Base-by-base conservation (phyloP, 2,797 vertebrate genomes). In the Choloepus didactylus region DNA sequence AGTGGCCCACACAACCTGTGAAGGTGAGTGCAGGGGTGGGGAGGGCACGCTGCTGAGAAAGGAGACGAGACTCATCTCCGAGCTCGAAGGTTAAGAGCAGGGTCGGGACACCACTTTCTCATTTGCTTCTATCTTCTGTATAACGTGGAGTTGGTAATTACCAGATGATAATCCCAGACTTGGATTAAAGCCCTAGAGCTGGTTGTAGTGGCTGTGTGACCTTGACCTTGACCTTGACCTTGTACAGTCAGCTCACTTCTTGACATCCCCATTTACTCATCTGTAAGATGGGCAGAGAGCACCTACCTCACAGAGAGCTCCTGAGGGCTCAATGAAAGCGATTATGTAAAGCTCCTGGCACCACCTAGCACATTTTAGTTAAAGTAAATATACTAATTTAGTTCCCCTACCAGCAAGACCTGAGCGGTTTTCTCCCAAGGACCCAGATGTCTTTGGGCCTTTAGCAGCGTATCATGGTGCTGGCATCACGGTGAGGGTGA, bases 241-340 rank as follows among this genome's bases (percentile, higher is more conserved):
- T 44, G 4, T 21, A 27, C 11, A 49, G 38, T 73, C 29, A 46
- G 35, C 35, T 80, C 14, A 54, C 93, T 69, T 83, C 56, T 89
- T 79, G 15, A 31, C 21, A 59, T 87, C 41, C 92, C 69, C 67
- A 56, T 79, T 85, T 94, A 73, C 23, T 92, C n/a, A n/a, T 64
- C 41, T 18, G 56, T 81, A 60, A 60, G 9, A 56, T 9, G 51
- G 56, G 10, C 59, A 76, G 21, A 82, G 49, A 62, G 79, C n/a
- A 7, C 46, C 66, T 86, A 19, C 25, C 62, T 91, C 11, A 0
- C 59, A 76, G 21, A 82, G 49, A 62, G 79, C n/a, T 9, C 46
- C 66, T 86, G 69, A 88, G 6, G 29, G 79, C 49, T 38, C 46
- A 84, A 59, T 38, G 9, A 90, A 90, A 44, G 38, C 1, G 6